These are phyloP conservation scores for Hipposideros armiger DNA, from an alignment of 2,113 vertebrate genomes.

Conservation along the genomic window DNA sequence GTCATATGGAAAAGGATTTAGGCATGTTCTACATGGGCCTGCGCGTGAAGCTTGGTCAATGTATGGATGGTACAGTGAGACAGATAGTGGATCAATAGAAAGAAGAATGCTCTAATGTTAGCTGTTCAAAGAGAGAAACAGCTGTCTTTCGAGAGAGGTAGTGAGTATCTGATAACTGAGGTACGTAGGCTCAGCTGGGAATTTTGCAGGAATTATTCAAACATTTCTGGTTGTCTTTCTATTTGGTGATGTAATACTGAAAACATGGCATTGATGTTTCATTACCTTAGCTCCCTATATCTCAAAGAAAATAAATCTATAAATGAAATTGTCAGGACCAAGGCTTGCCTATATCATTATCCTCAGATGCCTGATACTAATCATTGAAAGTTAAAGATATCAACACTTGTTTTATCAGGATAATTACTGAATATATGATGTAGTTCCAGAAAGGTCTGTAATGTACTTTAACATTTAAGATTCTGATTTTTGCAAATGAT, in stretches of 20 bases:
- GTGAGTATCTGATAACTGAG: background rate
- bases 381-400: background rate
- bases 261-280: background rate
- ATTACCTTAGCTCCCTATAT: background rate
- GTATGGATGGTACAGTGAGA: background rate
- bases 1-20: background rate
- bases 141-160: background rate
- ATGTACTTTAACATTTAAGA: background rate
- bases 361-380: background rate
- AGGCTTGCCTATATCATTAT: background rate
- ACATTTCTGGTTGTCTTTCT: background rate
- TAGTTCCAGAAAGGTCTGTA: background rate
- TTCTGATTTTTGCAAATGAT: constrained; percentile 24
- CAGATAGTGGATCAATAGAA: background rate
- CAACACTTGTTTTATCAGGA: background rate
- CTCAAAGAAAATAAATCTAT: background rate
- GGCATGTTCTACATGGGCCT: background rate
- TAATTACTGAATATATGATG: background rate
- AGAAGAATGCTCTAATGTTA: background rate
- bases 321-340: background rate
- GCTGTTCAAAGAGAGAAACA: background rate
- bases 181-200: background rate
- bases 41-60: background rate
- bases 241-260: background rate
- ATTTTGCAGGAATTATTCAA: background rate